A percentile compares a stretch with the other conserved stretches of the same genome.
phyloP scores from a whole-genome alignment of 2,113 vertebrate species.

The Baryphthengus martii region DNA sequence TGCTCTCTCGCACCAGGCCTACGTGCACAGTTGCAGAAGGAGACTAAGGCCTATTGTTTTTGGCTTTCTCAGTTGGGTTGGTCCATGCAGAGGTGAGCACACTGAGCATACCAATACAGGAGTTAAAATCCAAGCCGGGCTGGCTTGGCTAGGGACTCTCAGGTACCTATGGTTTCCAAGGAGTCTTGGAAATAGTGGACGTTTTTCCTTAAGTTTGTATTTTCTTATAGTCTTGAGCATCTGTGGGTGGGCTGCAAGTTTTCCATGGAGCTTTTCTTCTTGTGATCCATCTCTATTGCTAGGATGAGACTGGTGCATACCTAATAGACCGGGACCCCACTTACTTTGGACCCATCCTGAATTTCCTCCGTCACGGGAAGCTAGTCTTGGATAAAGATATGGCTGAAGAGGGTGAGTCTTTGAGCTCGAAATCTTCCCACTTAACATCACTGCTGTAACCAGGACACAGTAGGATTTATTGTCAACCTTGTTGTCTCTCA shows the following conservation, averaged over 20 bases:
- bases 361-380: slow-evolving; percentile 95
- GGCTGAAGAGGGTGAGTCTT: slow-evolving; percentile 90
- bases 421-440: neutral
- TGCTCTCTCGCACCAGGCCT: neutral
- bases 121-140: neutral
- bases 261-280: neutral
- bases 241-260: neutral
- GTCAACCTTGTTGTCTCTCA: neutral
- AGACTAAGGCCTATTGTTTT: neutral
- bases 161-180: neutral
- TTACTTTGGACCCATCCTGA: slow-evolving; percentile 97
- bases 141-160: neutral
- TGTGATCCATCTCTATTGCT: neutral
- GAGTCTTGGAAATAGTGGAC: neutral
- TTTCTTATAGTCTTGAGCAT: neutral
- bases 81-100: neutral
- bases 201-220: neutral
- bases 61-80: neutral
- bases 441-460: neutral
- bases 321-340: slow-evolving; percentile 97
- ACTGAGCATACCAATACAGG: neutral
- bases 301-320: slow-evolving; percentile 98
- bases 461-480: neutral
- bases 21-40: neutral
- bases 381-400: slow-evolving; percentile 97